These are phyloP conservation scores for Marisa cornuarietis DNA, from an alignment of 1,140 invertebrate species.

Conservation along the genomic window DNA sequence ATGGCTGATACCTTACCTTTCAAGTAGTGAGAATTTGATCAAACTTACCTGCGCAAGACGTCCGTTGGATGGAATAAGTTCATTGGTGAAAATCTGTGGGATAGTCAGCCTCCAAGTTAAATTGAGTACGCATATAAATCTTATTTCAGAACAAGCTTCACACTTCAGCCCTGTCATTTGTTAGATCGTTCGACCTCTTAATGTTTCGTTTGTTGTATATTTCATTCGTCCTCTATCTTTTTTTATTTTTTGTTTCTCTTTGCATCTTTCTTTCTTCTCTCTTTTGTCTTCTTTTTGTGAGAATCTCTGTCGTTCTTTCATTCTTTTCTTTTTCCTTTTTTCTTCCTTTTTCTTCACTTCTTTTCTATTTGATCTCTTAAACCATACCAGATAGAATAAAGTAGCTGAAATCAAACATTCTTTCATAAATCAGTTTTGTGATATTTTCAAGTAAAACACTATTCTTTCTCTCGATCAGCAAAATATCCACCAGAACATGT, in stretches of 20 bases:
- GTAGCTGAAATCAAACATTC: background rate
- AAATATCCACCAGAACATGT: too few relatives aligned
- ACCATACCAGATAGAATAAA: background rate
- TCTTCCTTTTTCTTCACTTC: background rate
- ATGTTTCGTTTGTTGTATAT: background rate
- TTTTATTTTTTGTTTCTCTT: background rate
- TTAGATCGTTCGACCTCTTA: background rate
- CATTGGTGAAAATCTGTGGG: background rate
- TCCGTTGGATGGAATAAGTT: background rate
- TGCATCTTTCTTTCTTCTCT: background rate
- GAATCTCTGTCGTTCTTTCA: background rate
- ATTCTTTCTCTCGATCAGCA: background rate
- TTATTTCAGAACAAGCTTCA: too few relatives aligned
- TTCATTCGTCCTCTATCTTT: background rate
- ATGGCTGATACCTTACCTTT: too few relatives aligned
- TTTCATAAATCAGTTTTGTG: background rate
- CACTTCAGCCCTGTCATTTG: too few relatives aligned
- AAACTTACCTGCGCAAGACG: background rate
- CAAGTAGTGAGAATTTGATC: background rate
- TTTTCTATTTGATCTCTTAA: background rate
- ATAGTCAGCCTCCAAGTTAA: background rate
- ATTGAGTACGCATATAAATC: background rate
- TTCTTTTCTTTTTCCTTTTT: background rate
- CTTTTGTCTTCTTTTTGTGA: background rate
- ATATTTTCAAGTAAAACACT: background rate